Evolutionary conservation across 2,113 vertebrate species (phyloP), one percentile per base, ranked within the genome.

Genomic region (Trematomus loennbergii): DNA sequence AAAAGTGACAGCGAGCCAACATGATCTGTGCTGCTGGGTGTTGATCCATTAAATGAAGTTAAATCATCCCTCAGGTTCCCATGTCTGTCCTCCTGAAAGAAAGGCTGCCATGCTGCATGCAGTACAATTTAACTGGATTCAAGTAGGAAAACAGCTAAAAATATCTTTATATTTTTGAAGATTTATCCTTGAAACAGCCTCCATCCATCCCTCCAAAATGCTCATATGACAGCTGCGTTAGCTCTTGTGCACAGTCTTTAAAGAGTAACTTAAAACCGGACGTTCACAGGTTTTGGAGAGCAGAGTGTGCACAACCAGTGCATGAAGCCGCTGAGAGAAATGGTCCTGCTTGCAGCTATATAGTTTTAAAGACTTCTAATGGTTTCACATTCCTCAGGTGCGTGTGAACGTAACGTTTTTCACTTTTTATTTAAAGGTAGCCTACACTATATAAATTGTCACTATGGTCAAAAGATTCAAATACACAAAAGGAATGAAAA

Each of bases 1-100:
- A 48, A 75, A 84, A 74, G 78, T 81, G 71, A 77, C 74, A 69
- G 70, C 2, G 61, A 72, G 86, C 79, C 79, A 82, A 60, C 75
- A 45, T 72, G 82, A 79, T 69, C 53, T 55, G 69, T 43, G 66
- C 76, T 55, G 25, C 73, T 55, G 75, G 68, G 50, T 69, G 79
- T 16, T 76, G 75, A 70, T 79, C 55, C 55, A 61, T 55, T 54
- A 67, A 17, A 72, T 48, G 54, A 75, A 67, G 65, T 73, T 61
- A 62, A 67, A 74, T 67, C 29, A 72, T 82, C 59, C 73, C 55
- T 85, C 81, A 75, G 29, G 59, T 15, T 80, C 75, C 68, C 50
- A 52, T 17, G 9, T 79, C 52, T 49, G 64, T 29, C 60, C 64
- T 79, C 20, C 3, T 33, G 63, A 48, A 69, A 76, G 45, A 49